Percentiles rank a stretch among this genome's conserved stretches.
Evolutionary conservation across 2,797 vertebrate species (phyloP).

Genomic region (Enteromius argenteus): DNA sequence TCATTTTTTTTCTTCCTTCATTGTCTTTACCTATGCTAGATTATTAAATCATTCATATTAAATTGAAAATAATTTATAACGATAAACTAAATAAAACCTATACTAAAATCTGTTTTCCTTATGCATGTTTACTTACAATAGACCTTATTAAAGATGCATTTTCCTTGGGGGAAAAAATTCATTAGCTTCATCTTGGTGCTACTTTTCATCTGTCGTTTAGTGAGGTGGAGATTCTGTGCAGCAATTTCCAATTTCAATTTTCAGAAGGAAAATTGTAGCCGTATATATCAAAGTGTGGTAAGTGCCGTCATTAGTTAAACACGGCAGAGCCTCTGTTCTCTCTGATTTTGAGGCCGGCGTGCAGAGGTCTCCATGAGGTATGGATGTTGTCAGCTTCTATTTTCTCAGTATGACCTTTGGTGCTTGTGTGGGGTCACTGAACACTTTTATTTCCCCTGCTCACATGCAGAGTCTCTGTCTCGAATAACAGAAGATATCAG

Average conservation of each 20-base stretch:
- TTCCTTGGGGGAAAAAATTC: neutral
- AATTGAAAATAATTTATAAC: neutral
- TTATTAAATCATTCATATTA: neutral
- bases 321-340: neutral
- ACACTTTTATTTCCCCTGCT: slow-evolving; percentile 40
- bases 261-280: neutral
- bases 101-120: neutral
- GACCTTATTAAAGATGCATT: neutral
- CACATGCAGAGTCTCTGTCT: slow-evolving; percentile 38
- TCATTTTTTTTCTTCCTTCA: neutral
- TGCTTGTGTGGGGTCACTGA: slow-evolving; percentile 50
- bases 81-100: neutral
- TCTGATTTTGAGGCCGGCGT: slow-evolving; percentile 19
- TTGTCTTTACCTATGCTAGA: neutral
- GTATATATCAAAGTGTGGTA: neutral
- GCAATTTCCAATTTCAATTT: neutral
- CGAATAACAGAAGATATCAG: slow-evolving; percentile 8
- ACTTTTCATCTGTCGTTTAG: neutral
- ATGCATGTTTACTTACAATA: neutral
- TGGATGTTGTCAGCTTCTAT: slow-evolving; percentile 55
- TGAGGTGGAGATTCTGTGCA: neutral
- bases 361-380: slow-evolving; percentile 41
- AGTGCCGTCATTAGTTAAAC: slow-evolving; percentile 49
- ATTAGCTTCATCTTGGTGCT: neutral
- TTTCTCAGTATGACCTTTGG: slow-evolving; percentile 49